Base-by-base conservation (phyloP, 2,888 invertebrate genomes). In the Leucoma salicis region DNA sequence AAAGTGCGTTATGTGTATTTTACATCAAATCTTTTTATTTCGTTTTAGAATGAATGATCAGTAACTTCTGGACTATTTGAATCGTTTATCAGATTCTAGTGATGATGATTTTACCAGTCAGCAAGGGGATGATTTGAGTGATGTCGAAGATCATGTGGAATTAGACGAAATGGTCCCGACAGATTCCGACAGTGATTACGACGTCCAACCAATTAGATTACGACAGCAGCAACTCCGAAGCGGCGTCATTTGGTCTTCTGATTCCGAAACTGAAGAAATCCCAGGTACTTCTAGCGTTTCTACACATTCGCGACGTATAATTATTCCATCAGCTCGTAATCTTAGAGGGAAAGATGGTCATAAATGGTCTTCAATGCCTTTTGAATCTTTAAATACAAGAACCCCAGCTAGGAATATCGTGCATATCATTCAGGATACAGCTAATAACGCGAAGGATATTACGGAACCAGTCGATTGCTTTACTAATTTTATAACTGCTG, bases 141-240 rank as follows among this genome's bases (percentile, higher is more conserved):
- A 44, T 39, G 39, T 39, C 31, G 44, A 33, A 31, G 37, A 46
- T 39, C 37, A 39, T 24, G 37, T 40, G 29, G 45, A 40, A 32
- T 16, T 40, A 28, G 45, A 45, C 29, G 40, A 40, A 36, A 31
- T 31, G 29, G 29, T 40, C 29, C 45, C 40, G 28, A 45, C 39
- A 35, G 45, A 45, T 45, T 39, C 45, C 35, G 39, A 36, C 36
- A 36, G 40, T 31, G 40, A 45, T 40, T 21, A 45, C 21, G 45
- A 45, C 40, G 40, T 29, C 28, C 36, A 45, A 45, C 33, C 34
- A 34, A 40, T 36, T 14, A 21, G 40, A 33, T 36, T 18, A 40
- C 33, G 41, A 41, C 28, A 32, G 27, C 28, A 35, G 28, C 40
- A 40, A 33, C 39, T 27, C 24, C 40, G 36, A 27, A 28, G 36